Evolutionary conservation across 2,888 invertebrate genomes (phyloP).

Genomic region (Hymenopus coronatus): DNA sequence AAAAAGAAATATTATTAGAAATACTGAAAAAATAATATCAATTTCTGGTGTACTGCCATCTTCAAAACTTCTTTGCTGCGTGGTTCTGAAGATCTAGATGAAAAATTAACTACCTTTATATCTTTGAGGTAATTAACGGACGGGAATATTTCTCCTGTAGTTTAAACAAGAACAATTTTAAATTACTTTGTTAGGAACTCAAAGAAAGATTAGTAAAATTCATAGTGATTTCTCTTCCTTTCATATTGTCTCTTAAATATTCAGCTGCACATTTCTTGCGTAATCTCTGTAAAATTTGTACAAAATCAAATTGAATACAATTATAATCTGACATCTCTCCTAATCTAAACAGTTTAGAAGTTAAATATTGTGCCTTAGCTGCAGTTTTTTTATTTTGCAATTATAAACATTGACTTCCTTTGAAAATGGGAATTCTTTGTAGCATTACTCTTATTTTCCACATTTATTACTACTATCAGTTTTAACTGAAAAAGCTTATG

Average conservation of each 20-base stretch:
- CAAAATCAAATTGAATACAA: not conserved
- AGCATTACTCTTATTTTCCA: not conserved
- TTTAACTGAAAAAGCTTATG: too few species aligned
- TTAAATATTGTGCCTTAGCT: not conserved
- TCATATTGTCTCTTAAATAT: not conserved
- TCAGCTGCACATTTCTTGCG: not conserved
- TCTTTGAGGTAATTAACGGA: not conserved
- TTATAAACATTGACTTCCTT: not conserved
- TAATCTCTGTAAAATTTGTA: not conserved
- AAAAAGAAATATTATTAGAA: not conserved
- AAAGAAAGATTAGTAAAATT: not conserved
- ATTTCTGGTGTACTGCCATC: not conserved
- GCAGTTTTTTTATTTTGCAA: not conserved
- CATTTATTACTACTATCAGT: too few species aligned
- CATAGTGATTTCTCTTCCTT: not conserved
- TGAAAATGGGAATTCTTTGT: not conserved
- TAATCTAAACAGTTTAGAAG: not conserved
- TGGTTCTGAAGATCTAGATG: not conserved
- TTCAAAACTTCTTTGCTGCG: not conserved
- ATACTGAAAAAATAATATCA: not conserved
- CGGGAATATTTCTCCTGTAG: not conserved
- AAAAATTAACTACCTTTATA: not conserved
- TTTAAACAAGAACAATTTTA: not conserved
- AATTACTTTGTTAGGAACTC: not conserved
- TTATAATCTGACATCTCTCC: not conserved